Evolutionary conservation across 1,140 invertebrate genomes (phyloP).

Genomic region (Tribolium madens): DNA sequence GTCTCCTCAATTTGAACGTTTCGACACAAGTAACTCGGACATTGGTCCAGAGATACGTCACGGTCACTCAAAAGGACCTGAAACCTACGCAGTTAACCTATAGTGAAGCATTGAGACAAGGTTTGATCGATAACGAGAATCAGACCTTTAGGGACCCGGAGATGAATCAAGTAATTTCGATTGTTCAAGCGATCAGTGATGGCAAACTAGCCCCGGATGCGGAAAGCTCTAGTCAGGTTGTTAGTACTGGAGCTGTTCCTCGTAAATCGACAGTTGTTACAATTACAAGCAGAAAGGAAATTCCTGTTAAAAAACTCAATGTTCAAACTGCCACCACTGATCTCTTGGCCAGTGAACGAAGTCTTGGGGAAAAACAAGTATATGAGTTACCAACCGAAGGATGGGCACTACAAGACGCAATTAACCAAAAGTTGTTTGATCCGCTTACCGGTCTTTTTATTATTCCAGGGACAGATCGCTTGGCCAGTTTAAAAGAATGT

Average conservation of each 20-base stretch:
- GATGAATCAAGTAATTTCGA: conserved; percentile 79
- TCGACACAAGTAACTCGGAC: conserved; percentile 87
- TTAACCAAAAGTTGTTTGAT: conserved; percentile 83
- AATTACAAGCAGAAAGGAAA: conserved; percentile 53
- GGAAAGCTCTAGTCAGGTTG: conserved; percentile 66
- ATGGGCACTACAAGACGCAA: conserved; percentile 83
- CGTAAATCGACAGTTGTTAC: conserved; percentile 54
- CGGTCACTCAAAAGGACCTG: conserved; percentile 73
- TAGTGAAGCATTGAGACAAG: conserved; percentile 80
- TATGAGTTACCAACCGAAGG: conserved; percentile 85
- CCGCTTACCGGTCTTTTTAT: conserved; percentile 85
- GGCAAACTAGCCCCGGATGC: conserved; percentile 75
- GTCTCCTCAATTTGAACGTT: conserved; percentile 85
- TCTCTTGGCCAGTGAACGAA: conserved; percentile 66
- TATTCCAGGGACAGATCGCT: conserved; percentile 87
- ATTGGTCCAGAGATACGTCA: conserved; percentile 83
- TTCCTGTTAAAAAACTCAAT: conserved; percentile 48
- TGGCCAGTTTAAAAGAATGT: conserved; percentile 90
- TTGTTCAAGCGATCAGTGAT: conserved; percentile 85
- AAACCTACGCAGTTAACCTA: conserved; percentile 78
- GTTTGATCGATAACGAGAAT: conserved; percentile 83
- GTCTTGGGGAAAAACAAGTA: conserved; percentile 69
- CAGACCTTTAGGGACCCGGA: conserved; percentile 85
- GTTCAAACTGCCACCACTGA: conserved; percentile 63
- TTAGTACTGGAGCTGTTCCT: conserved; percentile 47